phyloP scores from a whole-genome alignment of 2,797 vertebrate species.

The Galagoides demidoff region DNA sequence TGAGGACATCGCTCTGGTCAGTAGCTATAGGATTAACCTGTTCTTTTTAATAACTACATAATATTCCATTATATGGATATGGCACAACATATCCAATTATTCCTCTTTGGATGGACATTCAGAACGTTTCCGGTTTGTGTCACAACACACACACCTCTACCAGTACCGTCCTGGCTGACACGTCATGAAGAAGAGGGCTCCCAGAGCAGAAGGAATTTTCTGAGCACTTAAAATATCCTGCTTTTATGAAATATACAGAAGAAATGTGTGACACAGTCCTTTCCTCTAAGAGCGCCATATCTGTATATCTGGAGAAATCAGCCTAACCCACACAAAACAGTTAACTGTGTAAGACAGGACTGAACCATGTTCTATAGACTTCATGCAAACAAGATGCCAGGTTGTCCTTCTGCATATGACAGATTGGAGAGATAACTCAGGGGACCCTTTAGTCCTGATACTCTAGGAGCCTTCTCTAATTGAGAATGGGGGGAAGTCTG shows the following conservation, averaged over 20 bases:
- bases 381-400: neutral
- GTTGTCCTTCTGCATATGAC: neutral
- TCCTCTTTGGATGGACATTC: neutral
- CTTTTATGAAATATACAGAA: conserved; percentile 51
- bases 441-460: neutral
- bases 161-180: neutral
- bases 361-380: neutral
- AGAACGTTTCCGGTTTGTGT: neutral
- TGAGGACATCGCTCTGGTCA: neutral
- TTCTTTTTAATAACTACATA: neutral
- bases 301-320: neutral
- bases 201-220: neutral
- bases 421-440: neutral
- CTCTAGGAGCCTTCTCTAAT: neutral
- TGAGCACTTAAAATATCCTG: neutral
- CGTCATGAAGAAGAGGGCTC: neutral
- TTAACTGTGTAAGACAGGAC: neutral
- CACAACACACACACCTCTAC: neutral
- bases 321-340: neutral
- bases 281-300: conserved; percentile 8
- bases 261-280: conserved; percentile 13
- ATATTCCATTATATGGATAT: neutral
- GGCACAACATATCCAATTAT: neutral
- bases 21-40: neutral
- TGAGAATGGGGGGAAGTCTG: neutral